Percentiles rank a stretch among this genome's conserved stretches.
phyloP scores from a whole-genome alignment of 2,797 vertebrate species.

The Sparidentex hasta region DNA sequence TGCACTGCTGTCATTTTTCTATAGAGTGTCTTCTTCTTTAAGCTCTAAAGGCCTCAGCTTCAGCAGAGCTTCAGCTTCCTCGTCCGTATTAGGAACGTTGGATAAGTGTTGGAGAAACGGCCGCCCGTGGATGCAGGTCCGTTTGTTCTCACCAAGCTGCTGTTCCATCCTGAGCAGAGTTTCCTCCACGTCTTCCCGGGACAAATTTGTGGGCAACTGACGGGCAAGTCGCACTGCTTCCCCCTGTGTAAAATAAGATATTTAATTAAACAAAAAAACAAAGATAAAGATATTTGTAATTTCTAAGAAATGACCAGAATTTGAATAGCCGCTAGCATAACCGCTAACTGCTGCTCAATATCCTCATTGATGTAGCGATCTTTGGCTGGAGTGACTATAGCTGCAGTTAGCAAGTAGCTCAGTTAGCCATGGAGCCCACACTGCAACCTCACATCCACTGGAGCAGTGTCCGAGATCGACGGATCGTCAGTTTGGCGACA shows the following conservation, averaged over 20 bases:
- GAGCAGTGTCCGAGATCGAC: too few species aligned
- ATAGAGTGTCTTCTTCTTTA: slow-evolving; percentile 22
- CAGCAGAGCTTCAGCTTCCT: slow-evolving; percentile 74
- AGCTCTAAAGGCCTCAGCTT: slow-evolving; percentile 60
- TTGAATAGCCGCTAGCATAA: too few species aligned
- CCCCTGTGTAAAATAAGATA: slow-evolving; percentile 80
- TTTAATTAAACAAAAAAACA: background rate
- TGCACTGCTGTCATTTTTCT: slow-evolving; percentile 4
- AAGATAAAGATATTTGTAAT: background rate
- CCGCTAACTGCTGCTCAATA: too few species aligned
- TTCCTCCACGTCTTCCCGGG: slow-evolving; percentile 90
- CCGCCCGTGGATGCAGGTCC: slow-evolving; percentile 91
- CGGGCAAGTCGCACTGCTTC: slow-evolving; percentile 94
- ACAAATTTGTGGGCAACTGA: slow-evolving; percentile 89
- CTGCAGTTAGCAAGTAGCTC: too few species aligned
- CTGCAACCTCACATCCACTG: too few species aligned
- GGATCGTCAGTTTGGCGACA: too few species aligned
- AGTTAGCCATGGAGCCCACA: too few species aligned
- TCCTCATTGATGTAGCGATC: too few species aligned
- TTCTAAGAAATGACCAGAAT: too few species aligned
- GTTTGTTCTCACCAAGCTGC: slow-evolving; percentile 86
- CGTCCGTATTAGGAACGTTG: slow-evolving; percentile 85
- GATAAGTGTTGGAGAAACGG: slow-evolving; percentile 90
- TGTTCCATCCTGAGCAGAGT: slow-evolving; percentile 88
- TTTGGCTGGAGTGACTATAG: too few species aligned